Evolutionary conservation across 1,140 invertebrate species (phyloP).

Genomic region (Lepidurus arcticus): DNA sequence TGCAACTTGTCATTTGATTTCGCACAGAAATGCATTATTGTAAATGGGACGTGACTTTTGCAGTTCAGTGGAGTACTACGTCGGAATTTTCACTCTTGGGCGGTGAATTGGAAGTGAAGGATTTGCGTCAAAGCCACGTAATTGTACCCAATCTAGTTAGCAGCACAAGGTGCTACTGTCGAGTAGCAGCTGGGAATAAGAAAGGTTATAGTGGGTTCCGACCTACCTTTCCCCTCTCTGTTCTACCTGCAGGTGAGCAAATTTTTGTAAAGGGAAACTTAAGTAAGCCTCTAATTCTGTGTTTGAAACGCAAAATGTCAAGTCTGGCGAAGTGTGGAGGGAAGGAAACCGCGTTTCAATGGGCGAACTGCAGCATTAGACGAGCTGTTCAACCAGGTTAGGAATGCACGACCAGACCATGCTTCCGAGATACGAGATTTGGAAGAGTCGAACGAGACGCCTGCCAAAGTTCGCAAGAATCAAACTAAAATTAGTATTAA

Average conservation of each 20-base stretch:
- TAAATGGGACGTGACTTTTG: constrained; percentile 36
- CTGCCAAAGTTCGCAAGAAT: constrained; percentile 55
- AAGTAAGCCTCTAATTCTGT: not conserved
- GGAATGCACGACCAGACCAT: constrained; percentile 56
- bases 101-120: constrained; percentile 59
- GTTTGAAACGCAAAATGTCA: not conserved
- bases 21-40: constrained; percentile 26
- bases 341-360: constrained; percentile 58
- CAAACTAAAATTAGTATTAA: constrained; percentile 87
- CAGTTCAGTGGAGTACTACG: constrained; percentile 65
- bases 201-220: constrained; percentile 78
- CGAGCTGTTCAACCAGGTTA: constrained; percentile 63
- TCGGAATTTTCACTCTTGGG: constrained; percentile 71
- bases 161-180: constrained; percentile 77
- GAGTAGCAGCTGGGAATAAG: constrained; percentile 73
- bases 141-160: constrained; percentile 59
- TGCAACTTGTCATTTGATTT: not conserved
- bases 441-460: constrained; percentile 46
- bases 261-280: not conserved
- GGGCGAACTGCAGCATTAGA: constrained; percentile 66
- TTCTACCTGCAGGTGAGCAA: constrained; percentile 81
- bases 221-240: constrained; percentile 66
- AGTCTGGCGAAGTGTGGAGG: constrained; percentile 59
- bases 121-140: constrained; percentile 51
- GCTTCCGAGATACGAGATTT: constrained; percentile 48